phyloP scores from a whole-genome alignment of 2,888 invertebrate species.

The Lomographa bimaculata region DNA sequence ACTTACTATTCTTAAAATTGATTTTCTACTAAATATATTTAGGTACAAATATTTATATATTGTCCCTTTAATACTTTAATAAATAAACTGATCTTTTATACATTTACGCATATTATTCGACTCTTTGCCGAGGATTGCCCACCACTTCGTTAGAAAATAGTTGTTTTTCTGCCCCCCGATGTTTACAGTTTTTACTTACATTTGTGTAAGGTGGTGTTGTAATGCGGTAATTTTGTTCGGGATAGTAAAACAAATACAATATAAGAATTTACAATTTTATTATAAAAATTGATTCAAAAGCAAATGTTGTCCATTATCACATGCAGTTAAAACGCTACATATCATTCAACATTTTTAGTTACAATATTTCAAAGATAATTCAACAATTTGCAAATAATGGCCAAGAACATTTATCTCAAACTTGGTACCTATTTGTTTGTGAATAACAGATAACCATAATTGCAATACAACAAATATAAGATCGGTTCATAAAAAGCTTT shows the following conservation, averaged over 20 bases:
- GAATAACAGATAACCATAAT: slow-evolving; percentile 6
- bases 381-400: slow-evolving; percentile 33
- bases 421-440: slow-evolving; percentile 1
- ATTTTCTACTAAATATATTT: too few relatives aligned
- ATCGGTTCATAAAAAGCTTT: background rate
- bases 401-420: slow-evolving; percentile 3
- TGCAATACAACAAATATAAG: slow-evolving; percentile 1
- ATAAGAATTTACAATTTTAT: slow-evolving; percentile 61
- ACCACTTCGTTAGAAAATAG: too few relatives aligned
- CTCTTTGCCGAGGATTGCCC: too few relatives aligned
- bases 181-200: too few relatives aligned
- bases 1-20: too few relatives aligned
- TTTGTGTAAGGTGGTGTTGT: too few relatives aligned
- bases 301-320: slow-evolving; percentile 73
- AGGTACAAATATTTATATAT: too few relatives aligned
- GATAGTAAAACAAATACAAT: slow-evolving; percentile 30
- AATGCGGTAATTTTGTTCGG: too few relatives aligned
- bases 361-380: slow-evolving; percentile 34
- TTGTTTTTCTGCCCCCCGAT: too few relatives aligned
- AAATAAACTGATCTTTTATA: too few relatives aligned
- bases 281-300: slow-evolving; percentile 78
- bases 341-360: slow-evolving; percentile 40
- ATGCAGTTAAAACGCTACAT: slow-evolving; percentile 75
- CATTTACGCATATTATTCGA: too few relatives aligned
- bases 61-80: too few relatives aligned